phyloP scores from a whole-genome alignment of 2,113 vertebrate genomes.

The Capreolus pygargus region DNA sequence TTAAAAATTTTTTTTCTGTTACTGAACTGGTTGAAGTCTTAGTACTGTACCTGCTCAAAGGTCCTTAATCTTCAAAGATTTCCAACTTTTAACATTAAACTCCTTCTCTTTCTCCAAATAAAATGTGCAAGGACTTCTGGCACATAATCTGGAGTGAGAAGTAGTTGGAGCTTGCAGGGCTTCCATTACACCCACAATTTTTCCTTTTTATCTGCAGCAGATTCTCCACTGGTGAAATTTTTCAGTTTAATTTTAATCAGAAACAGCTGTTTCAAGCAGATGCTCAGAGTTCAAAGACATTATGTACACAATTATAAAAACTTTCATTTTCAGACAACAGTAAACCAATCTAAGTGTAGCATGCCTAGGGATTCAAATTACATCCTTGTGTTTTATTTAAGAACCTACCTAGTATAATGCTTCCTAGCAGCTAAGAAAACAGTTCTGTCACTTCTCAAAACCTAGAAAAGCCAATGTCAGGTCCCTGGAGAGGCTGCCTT shows the following conservation, averaged over 20 bases:
- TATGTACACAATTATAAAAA: slow-evolving; percentile 34
- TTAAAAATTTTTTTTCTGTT: not conserved
- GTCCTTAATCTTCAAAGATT: not conserved
- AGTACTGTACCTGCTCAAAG: not conserved
- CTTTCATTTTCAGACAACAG: slow-evolving; percentile 61
- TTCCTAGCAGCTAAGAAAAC: slow-evolving; percentile 5
- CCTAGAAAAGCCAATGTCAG: not conserved
- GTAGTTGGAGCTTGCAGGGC: slow-evolving; percentile 36
- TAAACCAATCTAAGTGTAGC: slow-evolving; percentile 55
- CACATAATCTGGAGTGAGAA: slow-evolving; percentile 62
- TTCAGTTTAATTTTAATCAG: slow-evolving; percentile 75
- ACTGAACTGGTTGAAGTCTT: not conserved
- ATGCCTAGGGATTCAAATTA: slow-evolving; percentile 21
- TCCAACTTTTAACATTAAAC: slow-evolving; percentile 55
- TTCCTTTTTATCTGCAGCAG: slow-evolving; percentile 71
- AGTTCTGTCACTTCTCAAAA: not conserved
- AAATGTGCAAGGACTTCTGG: slow-evolving; percentile 60
- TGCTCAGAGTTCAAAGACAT: slow-evolving; percentile 72
- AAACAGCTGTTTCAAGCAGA: slow-evolving; percentile 76
- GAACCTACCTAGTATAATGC: not conserved
- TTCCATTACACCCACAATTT: not conserved
- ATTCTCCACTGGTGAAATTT: slow-evolving; percentile 67
- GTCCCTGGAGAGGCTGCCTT: not conserved
- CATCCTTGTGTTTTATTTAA: slow-evolving; percentile 10
- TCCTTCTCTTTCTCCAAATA: slow-evolving; percentile 58